Evolutionary conservation across 1,140 invertebrate species (phyloP), one percentile per base, ranked within the genome.

Genomic region (Tribolium madens): DNA sequence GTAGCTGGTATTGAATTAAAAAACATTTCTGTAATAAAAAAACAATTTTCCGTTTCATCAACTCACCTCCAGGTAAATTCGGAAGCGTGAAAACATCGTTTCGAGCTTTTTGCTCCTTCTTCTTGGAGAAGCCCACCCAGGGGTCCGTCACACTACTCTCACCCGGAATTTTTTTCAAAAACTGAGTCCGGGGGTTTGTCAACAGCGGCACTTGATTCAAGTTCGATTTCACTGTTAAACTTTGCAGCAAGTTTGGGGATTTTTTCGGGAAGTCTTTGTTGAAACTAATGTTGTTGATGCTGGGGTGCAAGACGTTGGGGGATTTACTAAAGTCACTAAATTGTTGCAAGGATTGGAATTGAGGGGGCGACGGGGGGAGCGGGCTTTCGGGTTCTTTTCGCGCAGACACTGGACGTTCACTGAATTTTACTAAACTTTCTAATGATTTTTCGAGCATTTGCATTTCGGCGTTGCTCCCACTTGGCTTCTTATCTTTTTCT

Each of bases 11-110:
- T 21, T 68, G 5, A n/a, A 47, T 46, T 70, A 68, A 36, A 72
- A 53, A 26, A 70, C 4, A 33, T 2, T 52, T 57, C 42, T n/a
- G n/a, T n/a, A n/a, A n/a, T n/a, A n/a, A 14, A 9, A 31, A 31
- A 52, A 17, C 31, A 78, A 10, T 42, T 57, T 6, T 21, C 48
- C 9, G 4, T 3, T 0, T 2, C 0, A 42, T n/a, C 9, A 2
- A 78, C 72, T 82, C 83, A 88, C 88, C 87, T 83, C 87, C 87
- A 21, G 87, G 87, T 53, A 88, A 81, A 77, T 87, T 87, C 7
- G 88, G 88, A 47, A 89, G 82, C 7, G 83, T 86, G 75, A 88
- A 87, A 74, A 87, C 87, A 72, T 88, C 84, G 36, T 78, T 81
- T 21, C 79, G 81, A 13, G 69, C 79, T 17, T 77, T 83, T 46